Evolutionary conservation across 2,797 vertebrate species (phyloP), one percentile per base, ranked within the genome.

Genomic region (Enteromius anoplus): DNA sequence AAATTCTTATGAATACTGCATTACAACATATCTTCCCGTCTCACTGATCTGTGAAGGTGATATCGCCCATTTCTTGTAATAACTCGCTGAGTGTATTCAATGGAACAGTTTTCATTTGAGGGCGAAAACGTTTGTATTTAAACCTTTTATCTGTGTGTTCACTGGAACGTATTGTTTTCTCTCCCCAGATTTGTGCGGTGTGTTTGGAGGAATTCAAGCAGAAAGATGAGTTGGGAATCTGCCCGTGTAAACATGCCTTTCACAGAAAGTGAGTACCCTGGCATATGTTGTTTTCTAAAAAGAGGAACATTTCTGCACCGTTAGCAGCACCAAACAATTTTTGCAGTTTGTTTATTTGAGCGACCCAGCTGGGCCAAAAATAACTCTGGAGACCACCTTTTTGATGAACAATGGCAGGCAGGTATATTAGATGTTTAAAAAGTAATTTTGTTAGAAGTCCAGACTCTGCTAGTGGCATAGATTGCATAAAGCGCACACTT

Each of bases 201-300:
- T 99, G 98, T 92, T 93, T 99, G 93, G 98, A 99, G 93, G 98
- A 99, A 91, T 99, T 99, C 93, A 99, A 96, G 92, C 96, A 98
- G 93, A 98, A 98, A 92, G 98, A 99, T 64, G 98, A 99, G 92
- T 91, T 99, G 93, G 98, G 98, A 75, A 99, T 99, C 89, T 99
- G 98, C 88, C 98, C 98, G 0, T 99, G 98, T 93, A 99, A 99
- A 93, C 98, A 99, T 83, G 98, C 98, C 93, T 99, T 99, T 94
- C 98, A 99, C 93, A 96, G 98, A 91, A 99, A 99, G 98, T 99
- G 86, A 97, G 98, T 96, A 86, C 76, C 51, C 55, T 49, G 64
- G 45, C 53, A 72, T 76, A 47, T 26, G 69, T 66, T 60, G 2
- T 58, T 21, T 58, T 47, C 53, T 60, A 76, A 75, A 58, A 49